Evolutionary conservation across 2,888 invertebrate species (phyloP), one percentile per base, ranked within the genome.

Genomic region (Epistrophe grossulariae): DNA sequence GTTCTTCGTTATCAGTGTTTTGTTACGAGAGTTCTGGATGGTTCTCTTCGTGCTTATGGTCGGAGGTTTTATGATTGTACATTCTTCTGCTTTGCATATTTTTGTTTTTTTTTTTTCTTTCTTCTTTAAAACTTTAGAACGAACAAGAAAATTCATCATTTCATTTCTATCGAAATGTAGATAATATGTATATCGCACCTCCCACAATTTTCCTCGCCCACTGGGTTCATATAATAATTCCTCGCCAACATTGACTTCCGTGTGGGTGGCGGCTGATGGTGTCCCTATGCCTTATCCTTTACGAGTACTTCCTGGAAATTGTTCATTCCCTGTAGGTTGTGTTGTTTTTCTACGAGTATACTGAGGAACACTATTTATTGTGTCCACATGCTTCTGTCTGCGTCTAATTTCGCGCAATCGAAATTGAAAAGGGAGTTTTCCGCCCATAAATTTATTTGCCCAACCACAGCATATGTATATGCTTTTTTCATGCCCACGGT

Each of bases 371-470:
- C 19, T 15, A 79, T 70, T 55, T 50, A 48, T 76, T 79, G 82
- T 82, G 55, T 77, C 64, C 66, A 55, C 48, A 72, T 72, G 76
- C 77, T 57, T 72, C 55, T 81, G 81, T 60, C 64, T 71, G 66
- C 55, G 15, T 55, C 52, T 59, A 66, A 62, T 43, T 57, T 74
- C 62, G 81, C 62, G 85, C 78, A 73, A 85, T 78, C 55, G 81
- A 78, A 85, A 81, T 71, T 81, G 70, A 85, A 85, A 85, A 81
- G 72, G 77, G 77, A 78, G 68, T 85, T 85, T 80, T 77, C 72
- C 84, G 45, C 71, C 64, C 85, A 76, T 74, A 45, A 73, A 15
- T 71, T 57, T 57, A 59, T 45, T 40, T 31, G 64, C 57, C 52
- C 28, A 70, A 43, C 70, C 57, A 38, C 24, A 24, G 24, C 3